These are phyloP conservation scores for Phalacrocorax pelagicus DNA, from an alignment of 2,113 vertebrate species.

Conservation along the genomic window DNA sequence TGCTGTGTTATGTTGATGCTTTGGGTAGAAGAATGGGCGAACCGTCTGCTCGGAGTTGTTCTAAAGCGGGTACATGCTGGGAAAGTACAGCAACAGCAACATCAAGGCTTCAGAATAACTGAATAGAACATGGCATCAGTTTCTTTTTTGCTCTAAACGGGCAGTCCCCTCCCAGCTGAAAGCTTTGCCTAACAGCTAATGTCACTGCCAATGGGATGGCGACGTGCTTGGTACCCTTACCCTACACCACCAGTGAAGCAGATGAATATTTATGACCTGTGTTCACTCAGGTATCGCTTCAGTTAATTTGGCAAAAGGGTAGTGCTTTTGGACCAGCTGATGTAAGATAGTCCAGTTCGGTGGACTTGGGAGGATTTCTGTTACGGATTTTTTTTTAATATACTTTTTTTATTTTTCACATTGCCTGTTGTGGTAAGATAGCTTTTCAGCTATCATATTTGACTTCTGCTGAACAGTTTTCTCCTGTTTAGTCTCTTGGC, in stretches of 20 bases:
- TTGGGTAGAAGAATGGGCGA: constrained; percentile 4
- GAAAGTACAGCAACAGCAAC: not conserved
- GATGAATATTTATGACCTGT: not conserved
- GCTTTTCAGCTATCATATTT: constrained; percentile 1
- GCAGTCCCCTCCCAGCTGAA: not conserved
- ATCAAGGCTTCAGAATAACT: not conserved
- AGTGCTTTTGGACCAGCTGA: not conserved
- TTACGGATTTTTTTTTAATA: not conserved
- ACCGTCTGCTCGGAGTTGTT: constrained; percentile 9
- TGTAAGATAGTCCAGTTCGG: not conserved
- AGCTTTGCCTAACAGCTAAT: not conserved
- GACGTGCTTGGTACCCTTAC: not conserved
- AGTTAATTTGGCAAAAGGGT: not conserved
- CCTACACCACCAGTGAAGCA: not conserved
- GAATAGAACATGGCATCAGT: not conserved
- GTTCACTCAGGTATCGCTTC: not conserved
- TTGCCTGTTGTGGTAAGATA: not conserved
- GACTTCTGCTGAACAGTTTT: not conserved
- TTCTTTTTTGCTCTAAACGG: not conserved
- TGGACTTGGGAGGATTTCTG: not conserved
- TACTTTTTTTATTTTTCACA: not conserved
- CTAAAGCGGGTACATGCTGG: not conserved
- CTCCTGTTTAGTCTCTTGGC: constrained; percentile 56
- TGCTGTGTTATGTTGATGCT: not conserved
- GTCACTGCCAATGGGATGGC: not conserved